Evolutionary conservation across 2,888 invertebrate species (phyloP), one percentile per base, ranked within the genome.

Genomic region (Drosophila gaucha): DNA sequence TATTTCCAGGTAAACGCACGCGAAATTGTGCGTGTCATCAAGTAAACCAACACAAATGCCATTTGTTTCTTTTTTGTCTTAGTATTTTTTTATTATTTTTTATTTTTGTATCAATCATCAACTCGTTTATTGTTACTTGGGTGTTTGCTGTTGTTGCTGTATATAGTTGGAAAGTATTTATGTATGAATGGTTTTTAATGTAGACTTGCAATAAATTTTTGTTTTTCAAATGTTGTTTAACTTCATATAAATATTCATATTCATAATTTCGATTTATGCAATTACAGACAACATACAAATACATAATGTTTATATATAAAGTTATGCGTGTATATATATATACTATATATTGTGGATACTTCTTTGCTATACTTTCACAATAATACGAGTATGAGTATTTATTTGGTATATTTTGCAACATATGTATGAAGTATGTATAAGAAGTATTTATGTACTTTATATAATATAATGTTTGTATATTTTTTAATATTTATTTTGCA

Each of bases 31-130:
- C 75, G 67, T 68, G 41, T 30, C 39, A 43, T 36, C n/a, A n/a
- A 55, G 16, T 44, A 56, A 44, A 66, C 41, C 55, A 63, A 69
- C 35, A 56, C 67, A 68, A 49, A 65, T 70, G 54, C 26, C 28
- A 9, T 6, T 18, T 24, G 22, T 39, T 6, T 30, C 28, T 44
- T 30, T 30, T 44, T 44, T 30, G 44, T 18, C 28, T 16, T 35
- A 49, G 35, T 26, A 24, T 35, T 38, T n/a, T 28, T 50, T 31
- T 35, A 63, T 44, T 14, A 9, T 6, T 30, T 46, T 33, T 30
- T 51, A 44, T 66, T 76, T 82, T 77, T 82, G 77, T 83, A 82
- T 86, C 78, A 83, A 86, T 82, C 84, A 83, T 80, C 80, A 82
- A 86, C 86, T 75, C 82, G 70, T 82, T 86, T 82, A 86, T 82